Evolutionary conservation across 2,113 vertebrate genomes (phyloP), one percentile per base, ranked within the genome.

Genomic region (Calonectris borealis): DNA sequence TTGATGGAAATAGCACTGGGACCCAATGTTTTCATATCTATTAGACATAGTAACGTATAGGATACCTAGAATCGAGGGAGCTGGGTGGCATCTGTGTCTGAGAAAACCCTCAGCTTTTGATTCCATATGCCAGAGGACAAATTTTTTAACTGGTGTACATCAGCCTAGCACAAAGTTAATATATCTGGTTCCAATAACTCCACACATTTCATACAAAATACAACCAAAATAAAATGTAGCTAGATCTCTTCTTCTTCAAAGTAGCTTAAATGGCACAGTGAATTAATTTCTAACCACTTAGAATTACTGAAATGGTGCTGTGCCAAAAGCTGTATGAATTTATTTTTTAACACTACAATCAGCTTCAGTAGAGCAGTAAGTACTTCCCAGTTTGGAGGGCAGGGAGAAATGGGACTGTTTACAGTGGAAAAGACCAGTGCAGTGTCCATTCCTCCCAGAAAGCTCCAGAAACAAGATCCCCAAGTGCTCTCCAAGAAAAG

Each of bases 231-330:
- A 85, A 89, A 90, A 51, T 1, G 1, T n/a, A 86, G 68, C 57
- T 90, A 92, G 62, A 84, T 48, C 5, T 48, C 75, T 58, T 91
- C 27, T 80, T 69, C 87, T 92, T 92, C 70, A 92, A 94, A 93
- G 79, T 66, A 73, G 55, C 9, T 92, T 46, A 75, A 87, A 72
- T 57, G 66, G 60, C 71, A 95, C 60, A 83, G 38, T 1, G 2
- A 92, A 83, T 69, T 90, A 51, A 80, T 83, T 93, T 57, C 58
- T 62, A 83, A 1, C 12, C 36, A 73, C 29, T 88, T 32, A 51
- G 49, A 94, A 77, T 44, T 68, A 54, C 16, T 70, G 38, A 86
- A 92, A 69, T 40, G 32, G 19, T 87, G 54, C 66, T 62, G 66
- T 77, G 89, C 58, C 91, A 94, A 96, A 73, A 9, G 1, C 46